These are phyloP conservation scores for Dasyprocta punctata DNA, from an alignment of 2,113 vertebrate genomes.

Conservation along the genomic window DNA sequence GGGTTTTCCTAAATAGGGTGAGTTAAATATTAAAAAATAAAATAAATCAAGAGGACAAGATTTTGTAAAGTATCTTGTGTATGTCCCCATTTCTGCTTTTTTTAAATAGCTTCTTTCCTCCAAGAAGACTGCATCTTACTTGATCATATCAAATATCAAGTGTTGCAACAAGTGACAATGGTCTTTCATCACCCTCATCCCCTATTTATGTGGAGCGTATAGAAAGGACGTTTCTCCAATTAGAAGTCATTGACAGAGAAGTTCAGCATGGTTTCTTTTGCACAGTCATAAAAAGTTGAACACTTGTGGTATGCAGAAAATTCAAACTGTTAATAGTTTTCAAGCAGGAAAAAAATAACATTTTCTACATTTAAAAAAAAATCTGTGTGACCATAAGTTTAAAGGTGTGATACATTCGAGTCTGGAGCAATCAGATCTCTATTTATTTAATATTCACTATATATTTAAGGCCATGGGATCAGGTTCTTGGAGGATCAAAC, in stretches of 20 bases:
- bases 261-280: slow-evolving; percentile 27
- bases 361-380: slow-evolving; percentile 33
- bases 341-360: not conserved
- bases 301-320: not conserved
- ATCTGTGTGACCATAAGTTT: not conserved
- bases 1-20: not conserved
- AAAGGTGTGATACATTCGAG: not conserved
- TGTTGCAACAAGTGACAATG: not conserved
- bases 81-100: not conserved
- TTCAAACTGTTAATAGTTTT: slow-evolving; percentile 29
- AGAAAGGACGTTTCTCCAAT: not conserved
- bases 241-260: slow-evolving; percentile 20
- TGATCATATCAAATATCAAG: slow-evolving; percentile 53
- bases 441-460: not conserved
- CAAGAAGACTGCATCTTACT: not conserved
- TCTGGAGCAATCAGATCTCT: not conserved
- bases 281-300: slow-evolving; percentile 24
- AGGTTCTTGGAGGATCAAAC: not conserved
- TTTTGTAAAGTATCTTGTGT: not conserved
- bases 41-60: not conserved
- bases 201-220: not conserved
- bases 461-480: not conserved
- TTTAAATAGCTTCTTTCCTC: not conserved
- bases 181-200: not conserved
- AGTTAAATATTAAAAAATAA: not conserved